A percentile compares a stretch with the other conserved stretches of the same genome.
phyloP scores from a whole-genome alignment of 2,113 vertebrate genomes.

The Lasiurus cinereus region DNA sequence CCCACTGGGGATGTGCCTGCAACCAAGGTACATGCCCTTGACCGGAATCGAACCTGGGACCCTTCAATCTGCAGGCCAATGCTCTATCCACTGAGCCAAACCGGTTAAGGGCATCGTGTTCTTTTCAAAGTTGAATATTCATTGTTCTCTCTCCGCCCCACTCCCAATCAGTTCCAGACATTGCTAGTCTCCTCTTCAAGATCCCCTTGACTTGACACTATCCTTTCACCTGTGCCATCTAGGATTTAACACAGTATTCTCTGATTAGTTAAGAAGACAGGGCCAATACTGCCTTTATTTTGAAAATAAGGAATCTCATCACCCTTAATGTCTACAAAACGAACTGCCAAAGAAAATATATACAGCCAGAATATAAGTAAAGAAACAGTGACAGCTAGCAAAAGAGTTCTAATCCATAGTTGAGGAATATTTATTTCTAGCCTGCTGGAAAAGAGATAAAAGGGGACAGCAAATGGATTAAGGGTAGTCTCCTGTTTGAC shows the following conservation, averaged over 20 bases:
- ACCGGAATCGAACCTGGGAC: no score
- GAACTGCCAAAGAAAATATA: neutral
- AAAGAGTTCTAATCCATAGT: neutral
- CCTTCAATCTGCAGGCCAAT: no score
- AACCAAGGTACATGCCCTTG: no score
- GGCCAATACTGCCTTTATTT: neutral
- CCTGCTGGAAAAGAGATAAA: neutral
- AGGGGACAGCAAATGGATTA: neutral
- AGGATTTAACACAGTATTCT: conserved; percentile 9
- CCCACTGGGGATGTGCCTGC: no score
- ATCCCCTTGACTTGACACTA: neutral
- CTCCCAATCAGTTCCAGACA: neutral
- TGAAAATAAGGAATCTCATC: neutral
- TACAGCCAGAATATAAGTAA: neutral
- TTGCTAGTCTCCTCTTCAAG: neutral
- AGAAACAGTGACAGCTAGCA: neutral
- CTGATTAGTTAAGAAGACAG: neutral
- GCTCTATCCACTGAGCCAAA: no score
- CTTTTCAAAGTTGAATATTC: neutral
- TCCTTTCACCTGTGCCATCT: neutral
- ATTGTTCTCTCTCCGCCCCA: neutral
- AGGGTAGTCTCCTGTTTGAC: neutral
- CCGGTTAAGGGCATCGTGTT: neutral
- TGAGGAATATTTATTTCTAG: conserved; percentile 2
- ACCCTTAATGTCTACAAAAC: neutral